Evolutionary conservation across 2,888 invertebrate genomes (phyloP).

Genomic region (Oligia strigilis): DNA sequence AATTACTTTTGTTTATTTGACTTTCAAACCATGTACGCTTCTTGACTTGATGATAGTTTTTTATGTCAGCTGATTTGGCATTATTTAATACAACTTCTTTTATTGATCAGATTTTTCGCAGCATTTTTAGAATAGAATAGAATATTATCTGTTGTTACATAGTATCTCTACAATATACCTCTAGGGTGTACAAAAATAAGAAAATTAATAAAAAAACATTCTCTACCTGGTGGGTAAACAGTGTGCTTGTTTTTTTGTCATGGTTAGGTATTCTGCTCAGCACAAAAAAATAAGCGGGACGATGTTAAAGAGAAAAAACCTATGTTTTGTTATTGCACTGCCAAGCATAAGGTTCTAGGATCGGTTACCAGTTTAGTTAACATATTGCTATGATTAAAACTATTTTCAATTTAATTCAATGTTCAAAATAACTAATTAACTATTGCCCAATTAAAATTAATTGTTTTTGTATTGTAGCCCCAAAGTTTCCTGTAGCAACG

Average conservation of each 20-base stretch:
- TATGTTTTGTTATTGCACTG: neutral
- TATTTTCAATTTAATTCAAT: neutral
- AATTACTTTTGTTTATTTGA: conserved; percentile 12
- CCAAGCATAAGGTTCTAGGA: neutral
- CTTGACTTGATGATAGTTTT: neutral
- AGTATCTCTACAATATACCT: neutral
- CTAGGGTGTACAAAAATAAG: neutral
- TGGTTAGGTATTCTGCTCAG: neutral
- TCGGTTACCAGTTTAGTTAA: neutral
- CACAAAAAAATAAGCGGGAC: neutral
- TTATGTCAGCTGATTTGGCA: neutral
- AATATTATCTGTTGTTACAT: neutral
- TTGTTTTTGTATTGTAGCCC: neutral
- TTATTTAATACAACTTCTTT: neutral
- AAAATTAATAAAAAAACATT: neutral
- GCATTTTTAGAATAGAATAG: neutral
- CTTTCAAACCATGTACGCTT: neutral
- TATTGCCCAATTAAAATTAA: no score
- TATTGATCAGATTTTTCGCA: neutral
- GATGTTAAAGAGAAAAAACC: neutral
- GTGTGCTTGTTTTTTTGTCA: neutral
- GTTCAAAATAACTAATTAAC: neutral
- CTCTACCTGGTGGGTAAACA: neutral
- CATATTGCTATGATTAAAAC: neutral
- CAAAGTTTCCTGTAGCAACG: no score